These are phyloP conservation scores for Metacarcinus magister DNA, from an alignment of 2,888 invertebrate genomes.

Conservation along the genomic window DNA sequence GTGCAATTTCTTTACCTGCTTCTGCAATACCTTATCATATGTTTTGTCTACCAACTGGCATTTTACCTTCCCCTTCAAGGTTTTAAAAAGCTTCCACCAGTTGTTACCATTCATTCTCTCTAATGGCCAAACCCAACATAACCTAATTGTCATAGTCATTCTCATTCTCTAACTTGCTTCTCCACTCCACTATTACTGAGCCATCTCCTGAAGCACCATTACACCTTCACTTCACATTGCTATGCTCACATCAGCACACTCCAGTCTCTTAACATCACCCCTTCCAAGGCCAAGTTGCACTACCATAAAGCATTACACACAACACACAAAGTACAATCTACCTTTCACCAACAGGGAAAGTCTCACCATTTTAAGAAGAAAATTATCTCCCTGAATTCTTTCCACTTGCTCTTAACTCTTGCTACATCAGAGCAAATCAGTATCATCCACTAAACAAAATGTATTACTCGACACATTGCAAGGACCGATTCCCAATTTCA, in stretches of 20 bases:
- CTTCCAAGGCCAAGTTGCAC: too few species aligned
- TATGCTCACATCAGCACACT: neutral
- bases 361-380: too few species aligned
- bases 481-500: neutral
- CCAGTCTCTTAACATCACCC: neutral
- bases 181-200: neutral
- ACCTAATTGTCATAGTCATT: neutral
- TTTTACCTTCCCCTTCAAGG: neutral
- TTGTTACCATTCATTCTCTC: neutral
- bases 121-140: neutral
- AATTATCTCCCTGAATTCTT: too few species aligned
- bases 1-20: neutral
- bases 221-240: neutral
- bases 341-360: too few species aligned
- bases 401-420: neutral
- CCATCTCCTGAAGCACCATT: neutral
- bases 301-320: too few species aligned
- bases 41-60: neutral
- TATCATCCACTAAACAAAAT: neutral
- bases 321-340: too few species aligned
- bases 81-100: neutral
- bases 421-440: neutral
- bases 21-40: neutral
- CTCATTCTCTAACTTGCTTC: neutral
- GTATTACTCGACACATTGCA: neutral